Percentiles rank a stretch among this genome's conserved stretches.
Evolutionary conservation across 2,113 vertebrate genomes (phyloP).

Genomic region (Girardinichthys multiradiatus): DNA sequence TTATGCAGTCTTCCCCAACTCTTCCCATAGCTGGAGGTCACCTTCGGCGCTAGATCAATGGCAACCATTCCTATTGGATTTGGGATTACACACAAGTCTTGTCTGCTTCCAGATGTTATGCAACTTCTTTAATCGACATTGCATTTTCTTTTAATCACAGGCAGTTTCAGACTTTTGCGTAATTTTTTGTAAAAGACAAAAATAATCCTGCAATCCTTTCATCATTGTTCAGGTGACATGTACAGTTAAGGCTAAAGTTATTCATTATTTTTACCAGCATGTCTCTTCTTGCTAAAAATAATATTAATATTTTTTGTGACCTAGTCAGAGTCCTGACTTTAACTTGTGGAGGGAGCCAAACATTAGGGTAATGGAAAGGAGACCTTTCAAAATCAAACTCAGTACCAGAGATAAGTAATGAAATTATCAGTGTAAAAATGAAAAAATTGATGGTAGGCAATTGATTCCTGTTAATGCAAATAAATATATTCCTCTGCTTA

Average conservation of each 20-base stretch:
- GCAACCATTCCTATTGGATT: conserved; percentile 61
- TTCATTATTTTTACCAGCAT: no score
- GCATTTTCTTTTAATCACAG: not conserved
- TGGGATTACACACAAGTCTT: conserved; percentile 60
- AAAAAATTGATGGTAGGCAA: not conserved
- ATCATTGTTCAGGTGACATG: no score
- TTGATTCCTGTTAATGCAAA: not conserved
- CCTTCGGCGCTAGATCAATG: conserved; percentile 65
- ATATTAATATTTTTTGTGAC: not conserved
- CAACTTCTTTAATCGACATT: conserved; percentile 18
- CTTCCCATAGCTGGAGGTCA: conserved; percentile 62
- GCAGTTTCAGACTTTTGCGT: not conserved
- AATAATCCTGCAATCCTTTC: not conserved
- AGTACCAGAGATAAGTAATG: not conserved
- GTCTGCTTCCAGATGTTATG: conserved; percentile 10
- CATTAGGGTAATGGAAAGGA: not conserved
- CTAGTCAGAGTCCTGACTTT: not conserved
- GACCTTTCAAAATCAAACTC: no score
- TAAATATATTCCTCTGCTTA: not conserved
- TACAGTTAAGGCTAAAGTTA: no score
- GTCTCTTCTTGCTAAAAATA: not conserved
- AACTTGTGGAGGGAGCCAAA: not conserved
- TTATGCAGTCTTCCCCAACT: conserved; percentile 58
- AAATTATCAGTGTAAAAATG: not conserved
- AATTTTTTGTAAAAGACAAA: not conserved